These are phyloP conservation scores for Pao palembangensis DNA, from an alignment of 2,113 vertebrate species.

Conservation along the genomic window DNA sequence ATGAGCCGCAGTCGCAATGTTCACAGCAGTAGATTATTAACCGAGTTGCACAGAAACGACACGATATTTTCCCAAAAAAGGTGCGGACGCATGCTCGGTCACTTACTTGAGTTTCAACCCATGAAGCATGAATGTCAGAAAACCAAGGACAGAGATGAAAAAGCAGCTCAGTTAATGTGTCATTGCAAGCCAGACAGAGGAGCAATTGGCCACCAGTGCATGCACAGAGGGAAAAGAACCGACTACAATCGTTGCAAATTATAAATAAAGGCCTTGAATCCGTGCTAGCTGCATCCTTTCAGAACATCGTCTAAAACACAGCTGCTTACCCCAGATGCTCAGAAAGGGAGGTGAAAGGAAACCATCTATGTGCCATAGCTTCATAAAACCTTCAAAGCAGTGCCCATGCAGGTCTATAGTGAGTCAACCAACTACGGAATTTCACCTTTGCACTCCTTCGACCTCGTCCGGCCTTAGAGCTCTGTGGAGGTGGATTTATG, in stretches of 20 bases:
- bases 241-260: constrained; percentile 9
- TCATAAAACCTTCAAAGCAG: constrained; percentile 21
- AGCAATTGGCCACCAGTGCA: constrained; percentile 45
- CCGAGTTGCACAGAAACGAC: not conserved
- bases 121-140: constrained; percentile 58
- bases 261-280: constrained; percentile 12
- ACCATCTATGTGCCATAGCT: constrained; percentile 2
- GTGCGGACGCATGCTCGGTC: constrained; percentile 20
- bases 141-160: constrained; percentile 34
- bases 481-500: constrained; percentile 91
- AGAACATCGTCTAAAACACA: constrained; percentile 11
- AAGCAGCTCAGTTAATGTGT: constrained; percentile 18
- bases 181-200: constrained; percentile 35
- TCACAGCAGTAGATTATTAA: too few species aligned
- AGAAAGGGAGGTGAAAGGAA: constrained; percentile 34
- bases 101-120: constrained; percentile 59
- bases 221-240: constrained; percentile 26
- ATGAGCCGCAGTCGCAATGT: not conserved
- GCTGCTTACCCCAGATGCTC: constrained; percentile 15
- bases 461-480: constrained; percentile 86
- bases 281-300: constrained; percentile 16
- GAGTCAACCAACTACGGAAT: constrained; percentile 9
- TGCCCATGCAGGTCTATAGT: constrained; percentile 55
- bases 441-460: constrained; percentile 92
- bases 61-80: not conserved